Conservation (phyloP, 2,888 invertebrate species). For the Perizoma flavofasciatum region DNA sequence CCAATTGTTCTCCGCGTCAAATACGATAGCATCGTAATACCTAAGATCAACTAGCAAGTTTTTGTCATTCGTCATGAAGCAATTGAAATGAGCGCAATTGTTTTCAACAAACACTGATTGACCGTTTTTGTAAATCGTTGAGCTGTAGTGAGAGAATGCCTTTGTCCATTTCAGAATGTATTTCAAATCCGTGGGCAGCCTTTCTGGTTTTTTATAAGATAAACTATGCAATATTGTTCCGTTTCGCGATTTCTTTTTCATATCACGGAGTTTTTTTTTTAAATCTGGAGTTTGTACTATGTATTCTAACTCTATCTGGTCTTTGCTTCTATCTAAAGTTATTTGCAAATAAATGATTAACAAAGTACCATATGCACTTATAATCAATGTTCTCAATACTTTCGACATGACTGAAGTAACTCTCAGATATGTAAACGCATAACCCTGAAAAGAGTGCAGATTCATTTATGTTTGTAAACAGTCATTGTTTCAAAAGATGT, state of each 20-base stretch:
- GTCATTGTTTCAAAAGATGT: conserved; percentile 5
- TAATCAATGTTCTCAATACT: conserved; percentile 49
- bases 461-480: conserved; percentile 22
- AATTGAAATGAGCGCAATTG: conserved; percentile 70
- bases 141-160: conserved; percentile 47
- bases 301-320: conserved; percentile 57
- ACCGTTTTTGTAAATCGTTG: conserved; percentile 46
- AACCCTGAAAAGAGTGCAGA: background rate
- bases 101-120: conserved; percentile 54
- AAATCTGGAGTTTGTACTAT: conserved; percentile 39
- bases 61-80: conserved; percentile 67
- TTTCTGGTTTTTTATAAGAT: conserved; percentile 43
- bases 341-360: conserved; percentile 51
- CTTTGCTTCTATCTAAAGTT: conserved; percentile 39
- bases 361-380: conserved; percentile 49
- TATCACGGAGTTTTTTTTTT: conserved; percentile 44
- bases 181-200: conserved; percentile 61
- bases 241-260: conserved; percentile 40
- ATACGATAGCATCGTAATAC: conserved; percentile 77
- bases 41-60: conserved; percentile 57
- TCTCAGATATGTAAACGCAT: background rate
- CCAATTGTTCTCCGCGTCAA: conserved; percentile 74
- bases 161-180: conserved; percentile 62
- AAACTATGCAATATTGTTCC: too few relatives aligned
- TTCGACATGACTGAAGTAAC: conserved; percentile 53